A percentile compares a stretch with the other conserved stretches of the same genome.
These are phyloP conservation scores for Diceros bicornis DNA, from an alignment of 2,797 vertebrate species.

Conservation along the genomic window DNA sequence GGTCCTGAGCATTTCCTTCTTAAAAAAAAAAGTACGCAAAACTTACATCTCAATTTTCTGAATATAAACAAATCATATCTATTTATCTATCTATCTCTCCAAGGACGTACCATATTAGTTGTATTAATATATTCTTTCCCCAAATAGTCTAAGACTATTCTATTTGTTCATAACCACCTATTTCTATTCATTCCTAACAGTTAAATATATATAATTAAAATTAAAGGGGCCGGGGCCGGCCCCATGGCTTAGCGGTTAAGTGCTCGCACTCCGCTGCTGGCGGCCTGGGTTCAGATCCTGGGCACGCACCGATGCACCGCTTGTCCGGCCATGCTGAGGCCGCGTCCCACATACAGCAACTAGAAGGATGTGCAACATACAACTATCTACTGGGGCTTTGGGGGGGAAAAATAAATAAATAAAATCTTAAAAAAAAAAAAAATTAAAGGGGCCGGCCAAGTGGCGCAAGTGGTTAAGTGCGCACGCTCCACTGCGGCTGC, in stretches of 20 bases:
- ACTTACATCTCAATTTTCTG: not conserved
- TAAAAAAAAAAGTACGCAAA: not conserved
- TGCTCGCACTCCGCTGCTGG: too few relatives aligned
- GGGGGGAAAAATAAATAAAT: too few relatives aligned
- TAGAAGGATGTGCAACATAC: too few relatives aligned
- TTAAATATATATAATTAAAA: not conserved
- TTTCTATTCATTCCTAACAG: constrained; percentile 3
- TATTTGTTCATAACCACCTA: not conserved
- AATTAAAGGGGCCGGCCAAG: not conserved
- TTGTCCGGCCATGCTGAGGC: too few relatives aligned
- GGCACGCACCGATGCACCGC: too few relatives aligned
- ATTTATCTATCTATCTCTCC: not conserved
- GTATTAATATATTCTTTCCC: not conserved
- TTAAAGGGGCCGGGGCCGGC: not conserved
- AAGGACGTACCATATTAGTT: not conserved
- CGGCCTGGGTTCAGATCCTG: too few relatives aligned
- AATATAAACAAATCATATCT: not conserved
- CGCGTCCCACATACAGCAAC: too few relatives aligned
- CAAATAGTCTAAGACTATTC: not conserved
- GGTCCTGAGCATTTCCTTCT: not conserved
- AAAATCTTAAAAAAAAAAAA: too few relatives aligned
- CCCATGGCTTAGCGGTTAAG: too few relatives aligned
- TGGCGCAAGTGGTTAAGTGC: too few relatives aligned
- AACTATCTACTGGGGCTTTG: too few relatives aligned
- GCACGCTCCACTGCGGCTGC: too few relatives aligned